Conservation (phyloP, 1,140 invertebrate species). For the Macrotrachela quadricornifera region DNA sequence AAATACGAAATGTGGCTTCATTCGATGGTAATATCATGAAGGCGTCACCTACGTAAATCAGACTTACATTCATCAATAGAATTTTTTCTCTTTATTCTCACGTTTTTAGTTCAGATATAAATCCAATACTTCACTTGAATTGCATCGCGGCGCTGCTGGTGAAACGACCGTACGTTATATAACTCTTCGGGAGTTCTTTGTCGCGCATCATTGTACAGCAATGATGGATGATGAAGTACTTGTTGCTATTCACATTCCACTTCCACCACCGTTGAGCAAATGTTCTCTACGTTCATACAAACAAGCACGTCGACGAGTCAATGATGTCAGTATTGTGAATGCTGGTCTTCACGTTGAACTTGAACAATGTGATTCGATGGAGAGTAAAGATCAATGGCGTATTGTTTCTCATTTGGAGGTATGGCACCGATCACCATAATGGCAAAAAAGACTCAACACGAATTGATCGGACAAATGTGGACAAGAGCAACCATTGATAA, state of each 20-base stretch:
- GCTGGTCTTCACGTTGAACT: conserved; percentile 32
- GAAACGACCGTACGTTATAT: background rate
- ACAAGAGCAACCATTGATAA: no score
- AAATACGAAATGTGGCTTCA: conserved; percentile 61
- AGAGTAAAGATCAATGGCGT: conserved; percentile 12
- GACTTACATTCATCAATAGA: no score
- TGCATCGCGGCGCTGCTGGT: conserved; percentile 30
- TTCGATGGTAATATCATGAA: conserved; percentile 80
- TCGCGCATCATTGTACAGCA: conserved; percentile 57
- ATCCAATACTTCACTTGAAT: conserved; percentile 60
- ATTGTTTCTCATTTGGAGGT: conserved; percentile 17
- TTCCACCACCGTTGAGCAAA: no score
- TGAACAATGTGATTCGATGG: conserved; percentile 14
- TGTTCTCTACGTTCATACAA: conserved; percentile 67
- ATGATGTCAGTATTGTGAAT: conserved; percentile 87
- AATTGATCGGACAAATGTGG: no score
- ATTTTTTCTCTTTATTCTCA: no score
- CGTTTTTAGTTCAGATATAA: conserved; percentile 79
- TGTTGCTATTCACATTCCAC: no score
- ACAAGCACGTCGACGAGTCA: conserved; percentile 66
- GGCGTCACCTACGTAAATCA: conserved; percentile 81
- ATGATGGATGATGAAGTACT: conserved; percentile 55
- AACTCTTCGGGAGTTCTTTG: conserved; percentile 48
- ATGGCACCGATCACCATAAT: no score
- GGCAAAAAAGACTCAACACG: no score